Evolutionary conservation across 2,888 invertebrate genomes (phyloP).

Genomic region (Drosophila planitibia): DNA sequence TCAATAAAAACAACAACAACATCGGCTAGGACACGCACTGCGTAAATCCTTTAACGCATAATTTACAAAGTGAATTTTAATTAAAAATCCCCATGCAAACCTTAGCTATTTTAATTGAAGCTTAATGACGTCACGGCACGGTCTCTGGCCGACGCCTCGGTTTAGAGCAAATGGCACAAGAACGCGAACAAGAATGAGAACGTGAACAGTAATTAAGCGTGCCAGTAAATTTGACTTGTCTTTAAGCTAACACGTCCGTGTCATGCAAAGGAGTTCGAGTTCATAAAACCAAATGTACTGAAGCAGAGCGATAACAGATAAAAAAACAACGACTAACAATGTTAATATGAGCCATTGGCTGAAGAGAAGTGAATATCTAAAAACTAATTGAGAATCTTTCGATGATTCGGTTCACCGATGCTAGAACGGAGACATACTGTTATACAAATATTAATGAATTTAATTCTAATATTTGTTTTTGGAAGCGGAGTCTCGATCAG

Average conservation of each 20-base stretch:
- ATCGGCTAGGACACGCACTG: conserved; percentile 46
- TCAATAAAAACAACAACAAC: conserved; percentile 33
- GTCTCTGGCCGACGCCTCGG: conserved; percentile 28
- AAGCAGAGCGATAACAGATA: conserved; percentile 9
- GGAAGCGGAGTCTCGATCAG: background rate
- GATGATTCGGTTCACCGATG: background rate
- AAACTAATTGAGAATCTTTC: background rate
- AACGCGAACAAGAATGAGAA: conserved; percentile 21
- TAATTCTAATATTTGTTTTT: background rate
- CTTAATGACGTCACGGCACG: conserved; percentile 72
- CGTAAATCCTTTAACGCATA: conserved; percentile 68
- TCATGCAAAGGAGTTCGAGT: conserved; percentile 70
- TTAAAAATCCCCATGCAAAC: conserved; percentile 79
- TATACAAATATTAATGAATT: background rate
- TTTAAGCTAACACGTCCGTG: conserved; percentile 53
- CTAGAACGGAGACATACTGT: background rate
- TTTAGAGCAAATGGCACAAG: conserved; percentile 10
- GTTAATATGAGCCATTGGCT: conserved; percentile 11
- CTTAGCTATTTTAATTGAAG: conserved; percentile 81
- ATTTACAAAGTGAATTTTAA: conserved; percentile 81
- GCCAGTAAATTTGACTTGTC: conserved; percentile 59
- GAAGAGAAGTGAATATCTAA: background rate
- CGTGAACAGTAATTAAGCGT: conserved; percentile 70
- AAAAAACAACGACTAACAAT: conserved; percentile 11
- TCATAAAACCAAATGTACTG: conserved; percentile 66